Evolutionary conservation across 2,113 vertebrate genomes (phyloP).

Genomic region (Pseudonaja textilis): DNA sequence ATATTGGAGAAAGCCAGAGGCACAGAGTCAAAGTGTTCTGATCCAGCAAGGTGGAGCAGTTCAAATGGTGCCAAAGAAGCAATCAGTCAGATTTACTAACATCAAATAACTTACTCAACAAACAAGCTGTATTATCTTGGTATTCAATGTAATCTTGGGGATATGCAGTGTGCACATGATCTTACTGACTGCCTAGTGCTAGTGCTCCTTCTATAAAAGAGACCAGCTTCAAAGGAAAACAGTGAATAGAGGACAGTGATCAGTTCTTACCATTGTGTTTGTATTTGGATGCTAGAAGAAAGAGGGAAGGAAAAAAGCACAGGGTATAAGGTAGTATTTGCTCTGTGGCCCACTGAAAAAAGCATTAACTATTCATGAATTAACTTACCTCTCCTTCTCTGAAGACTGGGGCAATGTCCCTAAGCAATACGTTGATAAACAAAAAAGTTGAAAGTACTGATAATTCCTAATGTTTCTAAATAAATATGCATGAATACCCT

Average conservation of each 20-base stretch:
- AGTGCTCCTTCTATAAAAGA: not conserved
- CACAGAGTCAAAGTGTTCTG: not conserved
- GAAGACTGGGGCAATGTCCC: not conserved
- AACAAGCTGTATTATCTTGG: not conserved
- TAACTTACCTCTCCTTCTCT: not conserved
- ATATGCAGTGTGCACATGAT: no score
- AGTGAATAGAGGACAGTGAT: not conserved
- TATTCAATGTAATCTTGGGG: not conserved
- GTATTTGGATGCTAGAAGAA: not conserved
- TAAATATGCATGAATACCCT: not conserved
- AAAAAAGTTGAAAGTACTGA: not conserved
- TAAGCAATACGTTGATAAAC: not conserved
- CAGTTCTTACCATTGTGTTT: not conserved
- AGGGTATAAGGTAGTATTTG: not conserved
- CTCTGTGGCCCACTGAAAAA: not conserved
- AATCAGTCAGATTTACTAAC: not conserved
- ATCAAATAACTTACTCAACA: not conserved
- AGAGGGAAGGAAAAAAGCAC: not conserved
- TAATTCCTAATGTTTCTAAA: constrained; percentile 15
- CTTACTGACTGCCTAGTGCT: not conserved
- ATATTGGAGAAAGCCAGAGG: not conserved
- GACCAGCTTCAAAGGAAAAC: not conserved
- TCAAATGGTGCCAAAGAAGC: not conserved
- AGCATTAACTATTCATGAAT: not conserved
- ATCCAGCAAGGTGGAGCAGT: not conserved